phyloP scores from a whole-genome alignment of 92 coral and sea anemone genomes.

The Epizoanthus scotinus region DNA sequence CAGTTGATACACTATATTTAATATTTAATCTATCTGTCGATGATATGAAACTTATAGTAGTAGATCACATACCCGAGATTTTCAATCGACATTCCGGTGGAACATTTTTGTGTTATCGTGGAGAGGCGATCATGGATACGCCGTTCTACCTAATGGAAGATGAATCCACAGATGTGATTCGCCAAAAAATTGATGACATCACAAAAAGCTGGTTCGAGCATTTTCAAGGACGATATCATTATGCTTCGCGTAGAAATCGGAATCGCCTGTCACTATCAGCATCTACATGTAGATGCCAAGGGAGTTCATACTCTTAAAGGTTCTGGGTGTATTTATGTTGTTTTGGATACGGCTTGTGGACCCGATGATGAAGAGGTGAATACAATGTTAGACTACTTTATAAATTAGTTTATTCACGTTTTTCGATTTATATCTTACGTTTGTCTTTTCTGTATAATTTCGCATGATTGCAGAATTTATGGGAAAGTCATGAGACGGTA shows the following conservation, averaged over 20 bases:
- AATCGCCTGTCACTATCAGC: slow-evolving; percentile 6
- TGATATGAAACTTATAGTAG: slow-evolving; percentile 12
- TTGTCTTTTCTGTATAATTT: too few species aligned
- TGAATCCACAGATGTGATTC: neutral
- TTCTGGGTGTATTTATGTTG: slow-evolving; percentile 26
- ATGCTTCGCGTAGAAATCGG: slow-evolving; percentile 13
- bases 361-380: neutral
- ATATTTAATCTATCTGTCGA: too few species aligned
- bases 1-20: too few species aligned
- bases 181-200: slow-evolving; percentile 8
- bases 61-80: slow-evolving; percentile 4
- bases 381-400: too few species aligned
- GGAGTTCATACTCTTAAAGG: slow-evolving; percentile 37
- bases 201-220: neutral
- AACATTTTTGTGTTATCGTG: slow-evolving; percentile 2
- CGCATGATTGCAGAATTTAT: too few species aligned
- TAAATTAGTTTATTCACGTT: too few species aligned
- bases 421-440: too few species aligned
- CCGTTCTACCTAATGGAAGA: slow-evolving; percentile 28
- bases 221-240: neutral
- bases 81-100: neutral
- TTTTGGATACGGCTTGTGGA: slow-evolving; percentile 8
- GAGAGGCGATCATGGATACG: slow-evolving; percentile 26
- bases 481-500: too few species aligned
- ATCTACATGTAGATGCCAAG: slow-evolving; percentile 25